A percentile compares a stretch with the other conserved stretches of the same genome.
phyloP scores from a whole-genome alignment of 2,888 invertebrate species.

The Drosophila limbata region DNA sequence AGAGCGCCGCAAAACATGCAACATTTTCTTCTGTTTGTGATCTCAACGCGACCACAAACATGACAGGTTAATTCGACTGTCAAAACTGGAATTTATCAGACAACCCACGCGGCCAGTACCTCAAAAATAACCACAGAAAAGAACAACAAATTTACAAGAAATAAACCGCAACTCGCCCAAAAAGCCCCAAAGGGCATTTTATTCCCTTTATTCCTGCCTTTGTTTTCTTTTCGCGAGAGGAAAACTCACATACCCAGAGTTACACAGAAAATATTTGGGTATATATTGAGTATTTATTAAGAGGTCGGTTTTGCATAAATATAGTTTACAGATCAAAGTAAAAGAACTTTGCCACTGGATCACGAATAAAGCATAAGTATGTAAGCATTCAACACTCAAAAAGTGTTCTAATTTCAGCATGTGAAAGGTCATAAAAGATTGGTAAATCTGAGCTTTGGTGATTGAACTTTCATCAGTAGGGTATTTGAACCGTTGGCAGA shows the following conservation, averaged over 20 bases:
- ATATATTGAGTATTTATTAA: conserved; percentile 20
- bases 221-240: neutral
- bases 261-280: conserved; percentile 41
- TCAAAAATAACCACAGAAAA: conserved; percentile 5
- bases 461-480: too few relatives aligned
- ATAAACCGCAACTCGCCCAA: conserved; percentile 34
- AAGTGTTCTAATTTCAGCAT: neutral
- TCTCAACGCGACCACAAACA: conserved; percentile 54
- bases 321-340: conserved; percentile 7
- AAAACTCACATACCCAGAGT: neutral
- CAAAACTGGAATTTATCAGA: conserved; percentile 72
- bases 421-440: neutral
- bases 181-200: conserved; percentile 20
- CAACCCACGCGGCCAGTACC: conserved; percentile 33
- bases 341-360: conserved; percentile 3
- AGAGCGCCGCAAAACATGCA: conserved; percentile 57
- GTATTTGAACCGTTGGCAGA: too few relatives aligned
- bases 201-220: conserved; percentile 2
- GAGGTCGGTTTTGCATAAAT: conserved; percentile 4
- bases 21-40: conserved; percentile 45
- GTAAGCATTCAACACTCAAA: neutral
- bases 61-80: conserved; percentile 76
- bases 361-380: neutral
- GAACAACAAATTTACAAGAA: conserved; percentile 7
- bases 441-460: too few relatives aligned